Evolutionary conservation across 2,888 invertebrate species (phyloP).

Genomic region (Synanthedon vespiformis): DNA sequence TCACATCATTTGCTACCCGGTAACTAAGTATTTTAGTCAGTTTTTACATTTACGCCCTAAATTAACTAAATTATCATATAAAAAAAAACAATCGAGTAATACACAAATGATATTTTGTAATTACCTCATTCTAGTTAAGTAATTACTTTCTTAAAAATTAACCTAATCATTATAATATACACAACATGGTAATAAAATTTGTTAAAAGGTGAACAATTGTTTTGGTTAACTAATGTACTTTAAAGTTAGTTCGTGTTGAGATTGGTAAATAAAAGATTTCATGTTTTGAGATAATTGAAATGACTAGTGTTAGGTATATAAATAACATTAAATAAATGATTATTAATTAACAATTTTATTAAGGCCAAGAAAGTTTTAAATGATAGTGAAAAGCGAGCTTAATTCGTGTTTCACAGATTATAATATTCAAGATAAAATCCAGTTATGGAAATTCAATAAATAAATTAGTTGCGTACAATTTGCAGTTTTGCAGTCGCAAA

Average conservation of each 20-base stretch:
- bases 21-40: conserved; percentile 24
- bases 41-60: conserved; percentile 1
- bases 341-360: too few relatives aligned
- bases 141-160: conserved; percentile 34
- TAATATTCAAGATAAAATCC: too few relatives aligned
- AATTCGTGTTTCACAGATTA: too few relatives aligned
- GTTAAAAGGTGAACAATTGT: conserved; percentile 60
- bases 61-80: conserved; percentile 24
- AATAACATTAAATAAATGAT: too few relatives aligned
- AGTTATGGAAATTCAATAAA: too few relatives aligned
- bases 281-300: conserved; percentile 16
- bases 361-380: too few relatives aligned
- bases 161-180: conserved; percentile 36
- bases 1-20: conserved; percentile 15
- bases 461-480: too few relatives aligned
- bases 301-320: conserved; percentile 22
- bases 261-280: conserved; percentile 18
- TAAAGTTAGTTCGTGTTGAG: conserved; percentile 28
- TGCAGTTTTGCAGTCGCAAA: too few relatives aligned
- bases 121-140: conserved; percentile 17
- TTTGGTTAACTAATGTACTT: conserved; percentile 53
- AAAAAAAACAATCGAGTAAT: conserved; percentile 16
- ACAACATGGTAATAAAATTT: conserved; percentile 66
- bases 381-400: too few relatives aligned
- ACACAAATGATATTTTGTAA: conserved; percentile 34